Conservation (phyloP, 2,888 invertebrate species). For the Stenolophus ochropezus region DNA sequence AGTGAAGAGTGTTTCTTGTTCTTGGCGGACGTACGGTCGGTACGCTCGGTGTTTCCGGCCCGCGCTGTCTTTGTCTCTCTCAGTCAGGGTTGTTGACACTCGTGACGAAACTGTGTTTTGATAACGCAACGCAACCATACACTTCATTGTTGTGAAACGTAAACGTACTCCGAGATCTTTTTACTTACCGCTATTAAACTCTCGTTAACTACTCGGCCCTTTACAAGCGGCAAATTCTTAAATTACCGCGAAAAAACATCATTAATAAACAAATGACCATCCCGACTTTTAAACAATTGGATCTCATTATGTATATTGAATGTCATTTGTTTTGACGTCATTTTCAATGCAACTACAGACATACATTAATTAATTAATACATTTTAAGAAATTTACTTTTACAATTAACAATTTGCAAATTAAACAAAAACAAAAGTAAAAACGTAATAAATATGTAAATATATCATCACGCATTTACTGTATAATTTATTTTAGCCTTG, state of each 20-base stretch:
- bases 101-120: slow-evolving; percentile 57
- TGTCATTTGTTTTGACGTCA: no score
- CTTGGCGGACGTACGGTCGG: slow-evolving; percentile 38
- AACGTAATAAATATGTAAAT: background rate
- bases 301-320: no score
- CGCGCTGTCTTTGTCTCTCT: slow-evolving; percentile 35
- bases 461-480: background rate
- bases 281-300: background rate
- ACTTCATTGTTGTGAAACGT: slow-evolving; percentile 24
- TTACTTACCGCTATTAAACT: slow-evolving; percentile 3
- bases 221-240: background rate
- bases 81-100: slow-evolving; percentile 55
- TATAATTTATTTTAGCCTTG: background rate
- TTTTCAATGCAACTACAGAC: no score
- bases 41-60: slow-evolving; percentile 46
- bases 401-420: background rate
- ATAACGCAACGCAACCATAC: slow-evolving; percentile 40
- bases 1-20: background rate
- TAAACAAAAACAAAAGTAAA: background rate
- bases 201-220: background rate
- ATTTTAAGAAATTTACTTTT: background rate
- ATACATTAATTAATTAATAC: no score
- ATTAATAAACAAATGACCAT: background rate
- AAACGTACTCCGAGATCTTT: background rate
- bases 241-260: background rate